Base-by-base conservation (phyloP, 2,888 invertebrate genomes). In the Volucella inflata region DNA sequence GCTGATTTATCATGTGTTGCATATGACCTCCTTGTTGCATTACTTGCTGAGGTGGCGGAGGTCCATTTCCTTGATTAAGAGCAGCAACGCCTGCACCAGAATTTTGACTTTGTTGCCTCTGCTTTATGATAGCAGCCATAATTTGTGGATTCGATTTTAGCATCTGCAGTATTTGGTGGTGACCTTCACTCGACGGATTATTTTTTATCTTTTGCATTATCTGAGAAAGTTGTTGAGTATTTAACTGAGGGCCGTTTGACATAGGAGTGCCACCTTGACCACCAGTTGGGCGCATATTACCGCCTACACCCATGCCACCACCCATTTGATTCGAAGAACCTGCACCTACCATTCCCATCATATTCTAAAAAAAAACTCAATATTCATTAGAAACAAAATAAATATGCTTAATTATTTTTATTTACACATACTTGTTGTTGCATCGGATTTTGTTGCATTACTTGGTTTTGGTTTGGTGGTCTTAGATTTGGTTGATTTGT, bases 111-210 rank as follows among this genome's bases (percentile, higher is more conserved):
- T 92, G 95, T 93, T 96, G 95, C 91, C 97, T 94, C 92, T 97
- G 97, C 90, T 98, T 97, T 88, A 98, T 96, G 91, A 98, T 98
- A 71, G 98, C 97, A 74, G 98, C 97, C 97, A 98, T 98, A 59
- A 99, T 94, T 89, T 97, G 97, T 50, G 98, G 98, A 93, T 98
- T 98, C 87, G 96, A 96, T 92, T 98, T 98, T 87, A 98, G 94
- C 90, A 98, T 97, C 90, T 96, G 95, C 87, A 98, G 93, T 83
- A 97, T 95, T 92, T 97, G 96, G 90, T 96, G 96, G 90, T 98
- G 98, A 91, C 98, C 98, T 90, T 98, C 97, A 87, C 96, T 96
- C 62, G 97, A 96, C 89, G 96, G 96, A 68, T 98, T 98, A 89
- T 97, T 97, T 89, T 97, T 95, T 68, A 99, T 94, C 81, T 98